These are phyloP conservation scores for Spea hammondii DNA, from an alignment of 2,797 vertebrate species.

Conservation along the genomic window DNA sequence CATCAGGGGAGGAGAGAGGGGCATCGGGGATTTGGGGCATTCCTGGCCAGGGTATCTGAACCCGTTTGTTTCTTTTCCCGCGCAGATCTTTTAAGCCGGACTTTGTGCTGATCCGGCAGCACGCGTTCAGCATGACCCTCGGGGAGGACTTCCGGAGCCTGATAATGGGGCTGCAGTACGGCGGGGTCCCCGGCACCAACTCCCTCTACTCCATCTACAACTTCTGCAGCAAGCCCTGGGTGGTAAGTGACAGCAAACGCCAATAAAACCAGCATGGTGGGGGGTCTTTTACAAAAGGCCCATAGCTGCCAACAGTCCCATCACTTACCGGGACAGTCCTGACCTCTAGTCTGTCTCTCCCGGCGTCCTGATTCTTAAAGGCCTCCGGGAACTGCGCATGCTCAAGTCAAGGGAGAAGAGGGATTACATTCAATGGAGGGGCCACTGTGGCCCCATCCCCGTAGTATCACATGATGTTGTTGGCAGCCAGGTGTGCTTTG, in stretches of 20 bases:
- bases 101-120: constrained; percentile 90
- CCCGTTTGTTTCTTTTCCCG: not conserved
- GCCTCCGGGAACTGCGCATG: no score
- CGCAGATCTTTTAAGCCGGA: constrained; percentile 91
- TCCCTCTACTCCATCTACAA: constrained; percentile 95
- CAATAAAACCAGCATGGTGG: not conserved
- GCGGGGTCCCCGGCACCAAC: constrained; percentile 80
- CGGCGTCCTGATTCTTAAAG: no score
- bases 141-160: constrained; percentile 92
- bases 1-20: no score
- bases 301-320: no score
- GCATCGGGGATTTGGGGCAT: no score
- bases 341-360: no score
- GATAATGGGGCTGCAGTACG: constrained; percentile 89
- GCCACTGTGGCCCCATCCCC: no score
- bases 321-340: no score
- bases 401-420: no score
- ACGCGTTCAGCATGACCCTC: constrained; percentile 91
- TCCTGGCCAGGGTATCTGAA: not conserved
- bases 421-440: no score
- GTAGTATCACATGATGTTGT: no score
- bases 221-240: constrained; percentile 97
- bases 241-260: constrained; percentile 66
- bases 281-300: not conserved
- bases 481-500: no score